These are phyloP conservation scores for Fragum sueziense DNA, from an alignment of 2,888 invertebrate species.

Conservation along the genomic window DNA sequence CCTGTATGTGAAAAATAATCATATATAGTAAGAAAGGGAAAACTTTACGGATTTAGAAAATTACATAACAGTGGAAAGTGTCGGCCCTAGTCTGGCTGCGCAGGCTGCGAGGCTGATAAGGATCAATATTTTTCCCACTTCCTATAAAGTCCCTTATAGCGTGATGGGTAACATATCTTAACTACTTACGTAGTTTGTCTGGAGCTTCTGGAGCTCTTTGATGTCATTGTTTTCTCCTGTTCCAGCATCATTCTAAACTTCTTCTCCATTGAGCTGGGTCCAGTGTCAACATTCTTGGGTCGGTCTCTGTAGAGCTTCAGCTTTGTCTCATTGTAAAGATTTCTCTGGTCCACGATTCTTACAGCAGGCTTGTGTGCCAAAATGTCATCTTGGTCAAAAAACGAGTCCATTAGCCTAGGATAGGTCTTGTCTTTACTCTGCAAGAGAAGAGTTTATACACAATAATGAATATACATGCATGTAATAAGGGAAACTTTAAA, in stretches of 20 bases:
- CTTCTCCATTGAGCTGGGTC: conserved; percentile 72
- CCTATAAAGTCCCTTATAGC: too few relatives aligned
- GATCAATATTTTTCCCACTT: too few relatives aligned
- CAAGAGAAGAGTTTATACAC: neutral
- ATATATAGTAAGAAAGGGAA: too few relatives aligned
- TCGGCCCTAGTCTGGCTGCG: too few relatives aligned
- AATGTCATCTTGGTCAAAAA: conserved; percentile 63
- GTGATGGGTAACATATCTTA: too few relatives aligned
- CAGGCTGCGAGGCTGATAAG: too few relatives aligned
- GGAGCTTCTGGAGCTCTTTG: conserved; percentile 50
- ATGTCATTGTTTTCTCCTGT: conserved; percentile 61
- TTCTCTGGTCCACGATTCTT: conserved; percentile 78
- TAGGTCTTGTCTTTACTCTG: conserved; percentile 74
- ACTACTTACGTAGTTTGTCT: conserved; percentile 55
- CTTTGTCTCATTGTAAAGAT: conserved; percentile 78
- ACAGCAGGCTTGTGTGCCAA: conserved; percentile 69
- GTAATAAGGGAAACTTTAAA: too few relatives aligned
- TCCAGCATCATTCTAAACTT: conserved; percentile 75
- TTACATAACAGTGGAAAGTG: too few relatives aligned
- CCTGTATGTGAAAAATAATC: too few relatives aligned
- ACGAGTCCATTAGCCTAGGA: conserved; percentile 68
- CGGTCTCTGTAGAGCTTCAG: conserved; percentile 75
- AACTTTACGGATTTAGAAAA: too few relatives aligned
- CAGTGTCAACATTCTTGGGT: conserved; percentile 63
- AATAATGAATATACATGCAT: too few relatives aligned